A percentile compares a stretch with the other conserved stretches of the same genome.
phyloP scores from a whole-genome alignment of 2,888 invertebrate species.

The Mimas tiliae region DNA sequence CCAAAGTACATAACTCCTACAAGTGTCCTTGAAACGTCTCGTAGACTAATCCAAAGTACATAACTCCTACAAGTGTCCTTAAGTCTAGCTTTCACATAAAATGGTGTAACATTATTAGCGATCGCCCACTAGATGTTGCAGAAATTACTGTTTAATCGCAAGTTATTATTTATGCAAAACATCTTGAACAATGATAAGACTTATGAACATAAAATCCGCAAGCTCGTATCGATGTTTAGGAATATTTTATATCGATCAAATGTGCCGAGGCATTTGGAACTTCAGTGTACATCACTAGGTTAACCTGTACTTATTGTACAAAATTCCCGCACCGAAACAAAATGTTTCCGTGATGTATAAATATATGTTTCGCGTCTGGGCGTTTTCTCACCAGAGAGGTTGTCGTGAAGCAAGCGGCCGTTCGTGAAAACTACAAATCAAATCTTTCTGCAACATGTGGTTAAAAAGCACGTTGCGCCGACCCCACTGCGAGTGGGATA shows the following conservation, averaged over 20 bases:
- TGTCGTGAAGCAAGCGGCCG: no score
- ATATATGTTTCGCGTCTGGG: no score
- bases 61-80: conserved; percentile 8
- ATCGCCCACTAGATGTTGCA: conserved; percentile 3
- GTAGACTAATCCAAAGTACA: background rate
- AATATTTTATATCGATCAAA: background rate
- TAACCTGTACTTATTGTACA: no score
- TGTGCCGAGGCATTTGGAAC: background rate
- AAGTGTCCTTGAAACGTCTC: conserved; percentile 4
- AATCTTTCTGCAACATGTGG: no score
- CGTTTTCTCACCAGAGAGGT: no score
- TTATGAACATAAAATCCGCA: background rate
- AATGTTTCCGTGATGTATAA: no score
- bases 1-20: conserved; percentile 6
- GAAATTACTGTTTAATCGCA: background rate
- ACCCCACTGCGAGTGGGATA: no score
- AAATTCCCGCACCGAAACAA: no score
- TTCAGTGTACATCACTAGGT: background rate
- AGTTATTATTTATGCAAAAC: conserved; percentile 8
- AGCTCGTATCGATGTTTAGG: background rate
- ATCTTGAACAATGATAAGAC: conserved; percentile 5
- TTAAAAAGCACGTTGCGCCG: no score
- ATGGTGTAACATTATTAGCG: conserved; percentile 1
- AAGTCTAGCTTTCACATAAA: conserved; percentile 7
- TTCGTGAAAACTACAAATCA: no score